Base-by-base conservation (phyloP, 2,113 vertebrate genomes). In the Acanthochromis polyacanthus region DNA sequence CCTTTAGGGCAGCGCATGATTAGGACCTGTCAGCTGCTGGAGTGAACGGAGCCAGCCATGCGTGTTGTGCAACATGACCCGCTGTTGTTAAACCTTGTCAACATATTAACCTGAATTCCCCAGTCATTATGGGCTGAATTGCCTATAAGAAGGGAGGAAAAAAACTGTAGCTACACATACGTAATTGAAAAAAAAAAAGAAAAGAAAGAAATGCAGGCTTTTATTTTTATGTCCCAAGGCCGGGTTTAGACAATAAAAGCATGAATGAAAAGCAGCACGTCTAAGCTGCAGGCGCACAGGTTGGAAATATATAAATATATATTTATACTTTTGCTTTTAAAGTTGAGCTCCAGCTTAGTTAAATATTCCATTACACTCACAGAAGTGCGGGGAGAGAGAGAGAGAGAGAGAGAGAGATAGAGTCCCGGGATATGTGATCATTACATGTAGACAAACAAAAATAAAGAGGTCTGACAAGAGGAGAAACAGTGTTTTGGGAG, bases 31-130 rank as follows among this genome's bases (percentile, higher is more conserved):
- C 97, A 97, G 96, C 95, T 95, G 96, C 96, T 92, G 95, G 75
- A 91, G 94, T 83, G 95, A 95, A 89, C 95, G 91, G 87, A 95
- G 93, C 87, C 96, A 97, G 95, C 93, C 93, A 89, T 95, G 97
- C 97, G 96, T 96, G 96, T 93, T 91, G 95, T 85, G 95, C 96
- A 92, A 96, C 97, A 96, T 96, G 98, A 99, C 98, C 97, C 94
- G 91, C 93, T 96, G 97, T 96, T 98, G 98, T 98, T 97, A 96
- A 96, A 95, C 94, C 96, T 88, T 98, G 98, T 99, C 97, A 98
- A 97, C 98, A 97, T 95, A 98, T 99, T 99, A 99, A 99, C 98
- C 97, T 95, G 96, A 97, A 99, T 97, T 98, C 97, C 98, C 97
- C 95, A 97, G 97, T 97, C 96, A 95, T 95, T 93, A 78, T 89